These are phyloP conservation scores for Spodoptera picta DNA, from an alignment of 2,888 invertebrate genomes.

Conservation along the genomic window DNA sequence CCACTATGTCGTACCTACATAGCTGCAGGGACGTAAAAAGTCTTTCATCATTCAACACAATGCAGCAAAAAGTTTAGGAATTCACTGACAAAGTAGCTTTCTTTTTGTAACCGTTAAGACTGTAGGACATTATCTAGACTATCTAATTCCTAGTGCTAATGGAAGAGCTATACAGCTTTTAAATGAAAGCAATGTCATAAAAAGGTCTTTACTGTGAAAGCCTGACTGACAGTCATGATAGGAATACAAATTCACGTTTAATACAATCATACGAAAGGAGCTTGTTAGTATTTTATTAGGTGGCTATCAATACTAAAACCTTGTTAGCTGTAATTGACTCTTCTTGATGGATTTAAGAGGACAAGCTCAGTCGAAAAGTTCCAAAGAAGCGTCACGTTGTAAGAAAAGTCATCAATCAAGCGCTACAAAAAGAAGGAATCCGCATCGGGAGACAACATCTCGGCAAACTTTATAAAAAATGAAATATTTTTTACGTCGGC, in stretches of 20 bases:
- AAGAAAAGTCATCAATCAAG: constrained; percentile 83
- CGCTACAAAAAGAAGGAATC: constrained; percentile 74
- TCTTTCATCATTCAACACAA: constrained; percentile 68
- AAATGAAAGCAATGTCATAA: too few relatives aligned
- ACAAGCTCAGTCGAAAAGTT: constrained; percentile 65
- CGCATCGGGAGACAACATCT: constrained; percentile 72
- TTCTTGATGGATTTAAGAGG: constrained; percentile 69
- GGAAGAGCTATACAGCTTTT: too few relatives aligned
- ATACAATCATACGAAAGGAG: background rate
- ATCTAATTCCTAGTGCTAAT: background rate
- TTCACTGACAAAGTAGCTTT: background rate
- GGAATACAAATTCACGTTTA: constrained; percentile 8
- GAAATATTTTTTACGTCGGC: constrained; percentile 62
- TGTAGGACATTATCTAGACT: background rate
- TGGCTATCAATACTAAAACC: constrained; percentile 50
- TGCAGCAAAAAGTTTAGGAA: constrained; percentile 19
- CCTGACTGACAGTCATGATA: background rate
- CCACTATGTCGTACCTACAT: constrained; percentile 51
- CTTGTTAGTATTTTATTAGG: constrained; percentile 28
- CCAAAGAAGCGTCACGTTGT: constrained; percentile 72
- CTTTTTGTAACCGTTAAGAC: background rate
- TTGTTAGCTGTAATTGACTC: constrained; percentile 72
- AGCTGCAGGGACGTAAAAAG: constrained; percentile 52
- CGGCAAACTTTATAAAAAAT: constrained; percentile 71
- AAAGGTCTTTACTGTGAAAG: too few relatives aligned